These are phyloP conservation scores for Himantopus leucocephalus DNA, from an alignment of 2,113 vertebrate genomes.

Conservation along the genomic window DNA sequence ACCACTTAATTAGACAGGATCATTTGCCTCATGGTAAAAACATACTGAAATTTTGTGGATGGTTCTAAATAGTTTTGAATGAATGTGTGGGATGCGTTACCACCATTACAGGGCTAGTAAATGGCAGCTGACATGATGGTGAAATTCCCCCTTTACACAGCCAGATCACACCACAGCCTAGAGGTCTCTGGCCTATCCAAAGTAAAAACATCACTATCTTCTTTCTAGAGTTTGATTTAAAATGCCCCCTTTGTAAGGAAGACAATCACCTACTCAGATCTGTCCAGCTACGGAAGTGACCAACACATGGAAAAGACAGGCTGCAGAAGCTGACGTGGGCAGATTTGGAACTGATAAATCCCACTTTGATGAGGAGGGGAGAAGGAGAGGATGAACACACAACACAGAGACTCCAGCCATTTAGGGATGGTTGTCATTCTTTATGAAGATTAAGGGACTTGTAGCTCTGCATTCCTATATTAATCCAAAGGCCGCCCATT, in stretches of 20 bases:
- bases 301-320: not conserved
- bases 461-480: constrained; percentile 45
- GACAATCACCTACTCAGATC: not conserved
- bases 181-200: not conserved
- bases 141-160: not conserved
- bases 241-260: not conserved
- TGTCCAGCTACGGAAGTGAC: not conserved
- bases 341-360: not conserved
- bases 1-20: not conserved
- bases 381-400: not conserved
- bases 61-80: not conserved
- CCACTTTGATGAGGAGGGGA: not conserved
- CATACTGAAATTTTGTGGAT: not conserved
- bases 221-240: not conserved
- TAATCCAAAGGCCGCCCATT: constrained; percentile 59
- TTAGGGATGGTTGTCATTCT: constrained; percentile 56
- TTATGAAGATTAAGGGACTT: constrained; percentile 57
- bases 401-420: not conserved
- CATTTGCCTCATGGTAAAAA: not conserved
- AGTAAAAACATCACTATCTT: not conserved
- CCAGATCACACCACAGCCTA: not conserved
- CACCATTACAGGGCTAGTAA: not conserved
- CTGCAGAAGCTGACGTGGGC: not conserved
- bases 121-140: not conserved
- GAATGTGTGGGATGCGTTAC: not conserved